Evolutionary conservation across 2,113 vertebrate genomes (phyloP).

Genomic region (Mobula birostris): DNA sequence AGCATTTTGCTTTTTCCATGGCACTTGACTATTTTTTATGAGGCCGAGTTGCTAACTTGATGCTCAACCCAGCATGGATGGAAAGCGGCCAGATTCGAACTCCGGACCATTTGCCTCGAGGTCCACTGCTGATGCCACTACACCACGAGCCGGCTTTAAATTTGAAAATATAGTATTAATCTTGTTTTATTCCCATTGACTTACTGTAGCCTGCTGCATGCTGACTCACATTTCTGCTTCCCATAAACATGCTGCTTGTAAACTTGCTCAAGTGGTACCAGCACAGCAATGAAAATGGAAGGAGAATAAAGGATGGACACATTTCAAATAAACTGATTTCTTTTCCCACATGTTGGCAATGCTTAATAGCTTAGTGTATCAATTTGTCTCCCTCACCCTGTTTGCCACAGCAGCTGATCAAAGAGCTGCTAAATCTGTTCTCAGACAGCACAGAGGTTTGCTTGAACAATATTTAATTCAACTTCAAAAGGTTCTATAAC

Average conservation of each 20-base stretch:
- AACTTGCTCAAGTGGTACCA: background rate
- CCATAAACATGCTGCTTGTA: background rate
- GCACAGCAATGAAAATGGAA: background rate
- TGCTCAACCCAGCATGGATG: no score
- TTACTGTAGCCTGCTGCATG: background rate
- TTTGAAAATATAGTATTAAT: no score
- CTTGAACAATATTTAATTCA: slow-evolving; percentile 33
- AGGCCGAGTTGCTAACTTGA: no score
- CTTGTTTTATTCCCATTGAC: background rate
- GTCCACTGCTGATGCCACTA: no score
- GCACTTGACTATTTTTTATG: no score
- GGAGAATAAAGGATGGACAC: background rate
- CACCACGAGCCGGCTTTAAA: no score
- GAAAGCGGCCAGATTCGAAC: no score
- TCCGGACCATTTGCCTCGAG: no score
- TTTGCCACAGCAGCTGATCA: slow-evolving; percentile 20
- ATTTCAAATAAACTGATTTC: background rate
- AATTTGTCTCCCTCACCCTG: slow-evolving; percentile 14
- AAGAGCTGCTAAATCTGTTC: slow-evolving; percentile 27
- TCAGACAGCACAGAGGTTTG: background rate
- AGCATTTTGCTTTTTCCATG: no score
- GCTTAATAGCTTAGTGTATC: background rate
- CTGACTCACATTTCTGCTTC: background rate
- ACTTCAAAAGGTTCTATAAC: slow-evolving; percentile 16
- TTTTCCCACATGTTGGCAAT: background rate